A percentile compares a stretch with the other conserved stretches of the same genome.
Evolutionary conservation across 2,113 vertebrate species (phyloP).

Genomic region (Tauraco erythrolophus): DNA sequence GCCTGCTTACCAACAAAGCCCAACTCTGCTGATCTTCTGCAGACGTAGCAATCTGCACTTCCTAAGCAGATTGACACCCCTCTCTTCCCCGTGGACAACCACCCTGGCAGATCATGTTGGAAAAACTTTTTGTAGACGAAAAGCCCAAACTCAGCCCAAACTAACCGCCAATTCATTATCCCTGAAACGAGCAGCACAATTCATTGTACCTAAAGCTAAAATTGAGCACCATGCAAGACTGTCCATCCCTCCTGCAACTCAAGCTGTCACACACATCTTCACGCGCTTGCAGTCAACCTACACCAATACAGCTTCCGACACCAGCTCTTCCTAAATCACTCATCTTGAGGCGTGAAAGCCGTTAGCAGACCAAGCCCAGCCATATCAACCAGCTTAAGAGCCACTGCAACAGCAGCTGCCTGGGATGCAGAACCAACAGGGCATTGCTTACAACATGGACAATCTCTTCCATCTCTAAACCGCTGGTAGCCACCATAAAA

Average conservation of each 20-base stretch:
- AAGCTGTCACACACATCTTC: neutral
- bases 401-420: neutral
- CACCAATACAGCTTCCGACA: neutral
- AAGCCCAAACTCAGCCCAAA: neutral
- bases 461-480: neutral
- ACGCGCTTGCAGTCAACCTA: neutral
- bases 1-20: neutral
- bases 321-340: neutral
- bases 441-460: neutral
- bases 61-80: neutral
- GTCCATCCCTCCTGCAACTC: neutral
- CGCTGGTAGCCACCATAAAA: neutral
- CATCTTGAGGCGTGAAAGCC: neutral
- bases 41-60: rapidly evolving
- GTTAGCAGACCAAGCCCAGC: neutral
- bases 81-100: neutral
- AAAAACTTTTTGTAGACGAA: rapidly evolving
- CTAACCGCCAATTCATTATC: rapidly evolving
- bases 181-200: rapidly evolving
- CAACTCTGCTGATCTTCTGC: neutral
- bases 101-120: rapidly evolving
- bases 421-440: neutral
- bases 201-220: neutral
- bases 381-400: neutral
- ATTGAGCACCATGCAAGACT: rapidly evolving